phyloP scores from a whole-genome alignment of 2,797 vertebrate species.

The Alca torda region DNA sequence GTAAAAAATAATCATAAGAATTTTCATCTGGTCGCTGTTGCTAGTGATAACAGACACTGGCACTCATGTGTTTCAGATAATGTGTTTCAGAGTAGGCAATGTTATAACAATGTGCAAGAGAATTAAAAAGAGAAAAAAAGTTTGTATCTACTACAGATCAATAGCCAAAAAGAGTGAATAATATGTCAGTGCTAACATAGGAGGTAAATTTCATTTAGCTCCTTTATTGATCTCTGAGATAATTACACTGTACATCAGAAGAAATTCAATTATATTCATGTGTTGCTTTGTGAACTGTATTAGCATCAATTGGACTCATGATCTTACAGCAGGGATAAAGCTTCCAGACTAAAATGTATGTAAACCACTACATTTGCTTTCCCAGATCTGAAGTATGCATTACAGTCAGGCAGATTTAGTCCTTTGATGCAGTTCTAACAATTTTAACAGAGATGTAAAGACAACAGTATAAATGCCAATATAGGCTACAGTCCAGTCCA shows the following conservation, averaged over 20 bases:
- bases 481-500: neutral
- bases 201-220: constrained; percentile 1
- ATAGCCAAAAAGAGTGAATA: constrained; percentile 22
- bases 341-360: neutral
- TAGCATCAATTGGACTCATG: neutral
- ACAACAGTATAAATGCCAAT: neutral
- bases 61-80: neutral
- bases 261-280: constrained; percentile 22
- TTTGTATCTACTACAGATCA: neutral
- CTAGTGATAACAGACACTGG: neutral
- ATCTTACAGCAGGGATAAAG: neutral
- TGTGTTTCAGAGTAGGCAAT: neutral
- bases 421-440: neutral
- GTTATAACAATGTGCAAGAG: neutral
- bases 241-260: constrained; percentile 43
- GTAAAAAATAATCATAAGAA: neutral
- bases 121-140: constrained; percentile 7
- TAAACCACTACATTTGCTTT: neutral
- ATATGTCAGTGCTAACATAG: neutral
- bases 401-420: neutral
- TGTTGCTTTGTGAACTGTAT: constrained; percentile 24
- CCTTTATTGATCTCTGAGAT: constrained; percentile 41
- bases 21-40: neutral
- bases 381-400: neutral
- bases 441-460: neutral